A percentile compares a stretch with the other conserved stretches of the same genome.
Evolutionary conservation across 2,888 invertebrate genomes (phyloP).

Genomic region (Teinopalpus imperialis): DNA sequence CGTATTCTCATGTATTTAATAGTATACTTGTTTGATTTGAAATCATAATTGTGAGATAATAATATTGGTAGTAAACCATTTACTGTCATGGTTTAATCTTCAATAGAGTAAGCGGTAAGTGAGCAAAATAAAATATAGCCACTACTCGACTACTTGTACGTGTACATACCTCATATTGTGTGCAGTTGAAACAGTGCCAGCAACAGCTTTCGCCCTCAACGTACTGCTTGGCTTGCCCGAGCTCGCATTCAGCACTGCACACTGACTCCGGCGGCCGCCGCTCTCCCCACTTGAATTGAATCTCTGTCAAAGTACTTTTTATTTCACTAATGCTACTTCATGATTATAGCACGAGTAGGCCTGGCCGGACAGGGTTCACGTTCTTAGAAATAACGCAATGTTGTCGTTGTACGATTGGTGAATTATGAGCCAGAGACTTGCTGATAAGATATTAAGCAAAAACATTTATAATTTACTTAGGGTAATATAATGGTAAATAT

Average conservation of each 20-base stretch:
- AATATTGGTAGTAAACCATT: too few species aligned
- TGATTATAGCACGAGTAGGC: too few species aligned
- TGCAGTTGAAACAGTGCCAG: slow-evolving; percentile 92
- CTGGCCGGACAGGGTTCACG: too few species aligned
- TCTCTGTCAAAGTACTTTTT: slow-evolving; percentile 74
- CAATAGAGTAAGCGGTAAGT: too few species aligned
- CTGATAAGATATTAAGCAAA: too few species aligned
- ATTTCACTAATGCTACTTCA: background rate
- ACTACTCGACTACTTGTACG: slow-evolving; percentile 25
- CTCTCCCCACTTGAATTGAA: slow-evolving; percentile 90
- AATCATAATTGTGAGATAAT: too few species aligned
- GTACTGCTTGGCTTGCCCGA: slow-evolving; percentile 95
- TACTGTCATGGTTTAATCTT: too few species aligned
- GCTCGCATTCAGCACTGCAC: slow-evolving; percentile 93
- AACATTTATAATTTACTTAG: too few species aligned
- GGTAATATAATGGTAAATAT: slow-evolving; percentile 28
- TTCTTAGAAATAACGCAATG: background rate
- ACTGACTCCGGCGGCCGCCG: slow-evolving; percentile 92
- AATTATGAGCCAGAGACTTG: background rate
- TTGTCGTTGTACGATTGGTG: background rate
- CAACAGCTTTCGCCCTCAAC: slow-evolving; percentile 96
- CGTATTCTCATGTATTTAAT: too few species aligned
- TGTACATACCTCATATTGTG: slow-evolving; percentile 62
- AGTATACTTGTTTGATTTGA: too few species aligned
- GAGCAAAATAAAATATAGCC: too few species aligned